Evolutionary conservation across 2,113 vertebrate genomes (phyloP).

Genomic region (Numenius arquata): DNA sequence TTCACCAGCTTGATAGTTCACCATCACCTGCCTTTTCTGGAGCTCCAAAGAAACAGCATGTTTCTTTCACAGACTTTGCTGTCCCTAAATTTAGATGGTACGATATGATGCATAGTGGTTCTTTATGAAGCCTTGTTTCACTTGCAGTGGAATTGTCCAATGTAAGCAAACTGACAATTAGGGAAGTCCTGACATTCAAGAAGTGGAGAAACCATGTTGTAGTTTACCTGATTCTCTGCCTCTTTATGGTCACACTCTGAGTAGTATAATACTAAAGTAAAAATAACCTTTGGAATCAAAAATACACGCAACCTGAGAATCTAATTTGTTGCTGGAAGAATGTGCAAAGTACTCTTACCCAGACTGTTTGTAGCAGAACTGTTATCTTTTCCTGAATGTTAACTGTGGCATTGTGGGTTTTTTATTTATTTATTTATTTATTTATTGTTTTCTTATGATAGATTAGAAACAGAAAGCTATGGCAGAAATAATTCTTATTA

Average conservation of each 20-base stretch:
- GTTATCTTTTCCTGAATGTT: not conserved
- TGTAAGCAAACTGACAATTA: conserved; percentile 16
- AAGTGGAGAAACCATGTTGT: conserved; percentile 7
- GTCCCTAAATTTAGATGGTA: not conserved
- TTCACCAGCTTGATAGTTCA: not conserved
- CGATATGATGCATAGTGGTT: not conserved
- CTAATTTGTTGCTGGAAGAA: conserved; percentile 10
- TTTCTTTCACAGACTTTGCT: not conserved
- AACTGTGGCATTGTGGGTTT: not conserved
- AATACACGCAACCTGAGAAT: not conserved
- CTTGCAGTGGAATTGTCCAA: not conserved
- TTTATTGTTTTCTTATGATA: not conserved
- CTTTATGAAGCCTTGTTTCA: conserved; percentile 27
- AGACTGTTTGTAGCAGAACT: not conserved
- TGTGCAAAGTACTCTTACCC: not conserved
- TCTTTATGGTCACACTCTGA: conserved; percentile 4
- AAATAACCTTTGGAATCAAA: conserved; percentile 36
- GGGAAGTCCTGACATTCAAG: not conserved
- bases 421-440: not conserved
- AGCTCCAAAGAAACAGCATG: not conserved
- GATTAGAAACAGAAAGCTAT: not conserved
- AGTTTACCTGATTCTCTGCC: not conserved
- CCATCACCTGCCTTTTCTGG: not conserved
- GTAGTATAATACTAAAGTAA: conserved; percentile 13
- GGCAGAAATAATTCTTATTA: not conserved